Base-by-base conservation (phyloP, 2,888 invertebrate genomes). In the Nasonovia ribisnigri region DNA sequence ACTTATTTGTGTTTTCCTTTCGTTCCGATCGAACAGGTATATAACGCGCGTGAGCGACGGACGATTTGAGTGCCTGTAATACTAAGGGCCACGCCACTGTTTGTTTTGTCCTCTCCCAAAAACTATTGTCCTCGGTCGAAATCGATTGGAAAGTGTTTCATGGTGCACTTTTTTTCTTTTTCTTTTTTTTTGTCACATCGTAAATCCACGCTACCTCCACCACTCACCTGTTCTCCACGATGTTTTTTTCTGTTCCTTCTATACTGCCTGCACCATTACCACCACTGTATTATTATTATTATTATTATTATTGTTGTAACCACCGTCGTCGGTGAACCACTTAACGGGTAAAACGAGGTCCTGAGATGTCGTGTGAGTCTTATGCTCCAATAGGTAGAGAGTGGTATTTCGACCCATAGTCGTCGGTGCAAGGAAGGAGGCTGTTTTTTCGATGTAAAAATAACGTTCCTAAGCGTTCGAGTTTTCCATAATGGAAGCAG, bases 341-440 rank as follows among this genome's bases (percentile, higher is more conserved):
- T 90, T 90, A 90, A 90, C 90, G 90, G 46, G 90, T 90, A 67
- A 90, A 90, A 67, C 48, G 46, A 60, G 67, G 60, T 51, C 43
- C 89, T 20, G 29, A 57, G 57, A 89, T 57, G 54, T 57, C 26
- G 42, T 43, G 26, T 29, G 42, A 13, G 11, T 86, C 46, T 86
- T 86, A 29, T 46, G 46, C 29, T 2, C 1, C 13, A 46, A n/a
- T n/a, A 13, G 86, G 13, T 46, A 43, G 46, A 46, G 86, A 46
- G 86, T 42, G 36, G 36, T 77, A 36, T 77, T 77, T 77, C 77
- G 77, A 36, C 36, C 20, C 20, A 77, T 77, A 77, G 77, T 77
- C 20, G 11, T 77, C 36, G 36, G 20, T 42, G 36, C 6, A 26
- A 26, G 77, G 36, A 36, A 24, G 8, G 36, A 29, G 16, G 86